These are phyloP conservation scores for Epinotia demarniana DNA, from an alignment of 2,888 invertebrate species.

Conservation along the genomic window DNA sequence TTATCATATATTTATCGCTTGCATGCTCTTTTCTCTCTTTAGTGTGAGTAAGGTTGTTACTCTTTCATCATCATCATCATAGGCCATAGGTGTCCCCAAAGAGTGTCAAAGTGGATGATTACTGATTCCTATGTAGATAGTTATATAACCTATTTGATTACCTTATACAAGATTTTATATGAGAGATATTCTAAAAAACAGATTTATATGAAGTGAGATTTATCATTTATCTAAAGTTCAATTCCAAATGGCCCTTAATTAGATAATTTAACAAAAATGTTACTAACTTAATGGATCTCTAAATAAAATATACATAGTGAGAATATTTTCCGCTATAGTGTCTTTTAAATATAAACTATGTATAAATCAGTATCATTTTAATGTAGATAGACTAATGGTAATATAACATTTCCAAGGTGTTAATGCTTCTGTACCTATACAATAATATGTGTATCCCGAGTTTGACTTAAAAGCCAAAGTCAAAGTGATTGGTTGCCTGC, in stretches of 20 bases:
- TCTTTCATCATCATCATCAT: no score
- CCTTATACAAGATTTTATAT: slow-evolving; percentile 20
- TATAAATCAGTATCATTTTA: neutral
- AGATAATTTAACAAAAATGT: neutral
- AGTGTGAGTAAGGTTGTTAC: neutral
- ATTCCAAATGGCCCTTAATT: neutral
- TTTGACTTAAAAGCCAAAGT: neutral
- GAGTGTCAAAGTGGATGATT: neutral
- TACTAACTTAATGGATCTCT: slow-evolving; percentile 1
- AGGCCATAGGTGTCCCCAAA: no score
- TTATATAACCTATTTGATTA: slow-evolving; percentile 8
- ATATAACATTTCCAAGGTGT: neutral
- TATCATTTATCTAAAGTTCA: slow-evolving; percentile 1
- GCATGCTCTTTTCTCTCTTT: slow-evolving; percentile 10
- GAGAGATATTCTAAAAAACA: slow-evolving; percentile 17
- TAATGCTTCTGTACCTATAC: neutral
- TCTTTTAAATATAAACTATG: slow-evolving; percentile 8
- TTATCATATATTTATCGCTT: slow-evolving; percentile 23
- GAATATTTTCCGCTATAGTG: neutral
- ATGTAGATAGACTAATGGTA: slow-evolving; percentile 11
- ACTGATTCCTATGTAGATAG: slow-evolving; percentile 18
- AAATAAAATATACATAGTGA: neutral
- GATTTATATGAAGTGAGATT: slow-evolving; percentile 1
- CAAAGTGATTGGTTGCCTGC: neutral
- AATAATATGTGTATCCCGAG: neutral